Conservation (phyloP, 2,113 vertebrate species). For the Sminthopsis crassicaudata region DNA sequence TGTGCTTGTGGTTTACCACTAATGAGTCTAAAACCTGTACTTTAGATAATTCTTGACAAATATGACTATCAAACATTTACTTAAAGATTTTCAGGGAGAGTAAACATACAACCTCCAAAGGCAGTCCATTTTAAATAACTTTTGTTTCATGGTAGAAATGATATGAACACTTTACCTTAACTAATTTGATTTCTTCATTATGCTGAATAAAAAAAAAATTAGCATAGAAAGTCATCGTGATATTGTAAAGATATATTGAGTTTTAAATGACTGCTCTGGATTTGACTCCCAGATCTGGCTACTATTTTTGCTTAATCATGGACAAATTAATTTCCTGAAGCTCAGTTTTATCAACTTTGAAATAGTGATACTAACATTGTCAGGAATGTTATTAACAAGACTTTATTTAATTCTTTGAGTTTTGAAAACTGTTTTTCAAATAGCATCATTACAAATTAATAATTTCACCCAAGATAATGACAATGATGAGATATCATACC, state of each 20-base stretch:
- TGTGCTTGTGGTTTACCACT: no score
- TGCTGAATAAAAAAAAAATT: background rate
- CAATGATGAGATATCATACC: no score
- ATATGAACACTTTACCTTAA: background rate
- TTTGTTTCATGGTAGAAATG: no score
- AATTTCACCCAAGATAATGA: no score
- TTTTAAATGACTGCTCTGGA: background rate
- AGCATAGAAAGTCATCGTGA: background rate
- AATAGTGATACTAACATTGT: rapidly evolving
- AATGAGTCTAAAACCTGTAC: no score
- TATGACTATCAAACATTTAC: background rate
- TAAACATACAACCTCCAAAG: no score
- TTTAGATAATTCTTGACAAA: no score
- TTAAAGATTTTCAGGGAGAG: background rate
- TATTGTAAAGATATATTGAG: background rate
- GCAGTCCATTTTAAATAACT: background rate
- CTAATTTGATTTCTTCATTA: background rate
- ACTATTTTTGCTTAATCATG: background rate
- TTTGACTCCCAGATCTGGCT: background rate
- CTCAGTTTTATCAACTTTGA: background rate
- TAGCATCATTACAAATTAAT: background rate
- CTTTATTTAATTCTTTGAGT: background rate
- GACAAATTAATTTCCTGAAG: background rate
- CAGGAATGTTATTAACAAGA: background rate
- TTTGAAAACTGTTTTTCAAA: background rate